Conservation (phyloP, 2,797 vertebrate species). For the Scolopax rusticola region DNA sequence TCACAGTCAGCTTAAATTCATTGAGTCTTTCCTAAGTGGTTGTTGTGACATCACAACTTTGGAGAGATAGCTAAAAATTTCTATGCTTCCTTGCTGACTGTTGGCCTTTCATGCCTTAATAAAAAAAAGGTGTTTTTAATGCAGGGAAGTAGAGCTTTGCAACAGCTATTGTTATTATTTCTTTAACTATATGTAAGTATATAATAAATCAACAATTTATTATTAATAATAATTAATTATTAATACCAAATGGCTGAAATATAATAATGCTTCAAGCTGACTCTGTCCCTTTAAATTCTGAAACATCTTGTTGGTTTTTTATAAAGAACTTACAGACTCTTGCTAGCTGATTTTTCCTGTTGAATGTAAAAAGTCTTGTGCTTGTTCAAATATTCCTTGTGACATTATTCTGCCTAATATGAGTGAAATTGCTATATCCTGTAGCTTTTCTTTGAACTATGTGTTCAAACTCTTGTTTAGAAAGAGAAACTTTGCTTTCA, state of each 20-base stretch:
- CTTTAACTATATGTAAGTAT: not conserved
- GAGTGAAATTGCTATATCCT: not conserved
- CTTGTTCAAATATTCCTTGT: not conserved
- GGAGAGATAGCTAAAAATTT: not conserved
- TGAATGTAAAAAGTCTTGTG: not conserved
- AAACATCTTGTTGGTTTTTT: not conserved
- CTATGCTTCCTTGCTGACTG: not conserved
- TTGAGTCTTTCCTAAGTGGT: not conserved
- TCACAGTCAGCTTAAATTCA: constrained; percentile 24
- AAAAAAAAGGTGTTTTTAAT: not conserved
- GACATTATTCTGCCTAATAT: not conserved
- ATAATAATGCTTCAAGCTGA: constrained; percentile 1
- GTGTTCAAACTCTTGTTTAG: not conserved
- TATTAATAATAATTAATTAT: not conserved
- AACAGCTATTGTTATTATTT: not conserved
- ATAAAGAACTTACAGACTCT: not conserved
- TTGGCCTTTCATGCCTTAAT: not conserved
- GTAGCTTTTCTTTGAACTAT: not conserved
- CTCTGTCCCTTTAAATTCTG: not conserved
- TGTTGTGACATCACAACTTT: not conserved
- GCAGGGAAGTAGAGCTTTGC: not conserved
- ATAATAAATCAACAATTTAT: not conserved
- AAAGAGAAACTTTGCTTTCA: not conserved
- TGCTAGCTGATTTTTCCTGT: not conserved
- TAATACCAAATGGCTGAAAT: not conserved